phyloP scores from a whole-genome alignment of 1,140 invertebrate species.

The Bombus pascuorum region DNA sequence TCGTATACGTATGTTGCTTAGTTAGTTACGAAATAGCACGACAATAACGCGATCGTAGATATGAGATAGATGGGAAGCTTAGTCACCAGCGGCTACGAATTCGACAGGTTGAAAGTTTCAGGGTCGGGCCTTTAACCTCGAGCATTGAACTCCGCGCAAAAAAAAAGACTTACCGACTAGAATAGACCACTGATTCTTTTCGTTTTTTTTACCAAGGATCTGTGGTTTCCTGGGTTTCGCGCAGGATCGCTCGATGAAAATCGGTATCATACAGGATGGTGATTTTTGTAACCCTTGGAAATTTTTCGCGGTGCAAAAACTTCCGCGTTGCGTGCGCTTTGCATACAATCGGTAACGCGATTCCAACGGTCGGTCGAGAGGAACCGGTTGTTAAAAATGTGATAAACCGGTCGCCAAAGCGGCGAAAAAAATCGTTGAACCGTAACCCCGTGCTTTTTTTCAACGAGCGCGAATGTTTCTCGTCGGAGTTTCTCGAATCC shows the following conservation, averaged over 20 bases:
- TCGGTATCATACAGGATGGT: not conserved
- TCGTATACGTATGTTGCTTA: too few relatives aligned
- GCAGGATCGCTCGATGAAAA: not conserved
- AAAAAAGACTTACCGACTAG: not conserved
- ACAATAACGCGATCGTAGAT: constrained; percentile 20
- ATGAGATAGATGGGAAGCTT: constrained; percentile 18
- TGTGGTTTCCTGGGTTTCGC: not conserved
- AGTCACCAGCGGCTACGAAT: constrained; percentile 34
- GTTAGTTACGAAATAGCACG: constrained; percentile 38
- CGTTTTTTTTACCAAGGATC: not conserved
- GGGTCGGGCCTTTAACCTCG: constrained; percentile 55
- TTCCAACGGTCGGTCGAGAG: constrained; percentile 12
- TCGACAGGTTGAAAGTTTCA: constrained; percentile 36
- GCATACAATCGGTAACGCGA: constrained; percentile 47
- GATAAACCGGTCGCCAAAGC: constrained; percentile 56
- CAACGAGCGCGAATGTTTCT: not conserved
- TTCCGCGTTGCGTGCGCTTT: constrained; percentile 32
- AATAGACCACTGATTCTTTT: not conserved
- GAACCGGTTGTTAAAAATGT: constrained; percentile 50
- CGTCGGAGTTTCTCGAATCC: not conserved
- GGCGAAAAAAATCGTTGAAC: constrained; percentile 45
- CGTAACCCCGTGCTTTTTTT: constrained; percentile 35
- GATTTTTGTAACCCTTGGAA: not conserved
- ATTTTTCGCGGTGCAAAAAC: not conserved
- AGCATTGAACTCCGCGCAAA: constrained; percentile 53